Evolutionary conservation across 2,888 invertebrate genomes (phyloP).

Genomic region (Scaptomyza tumidula): DNA sequence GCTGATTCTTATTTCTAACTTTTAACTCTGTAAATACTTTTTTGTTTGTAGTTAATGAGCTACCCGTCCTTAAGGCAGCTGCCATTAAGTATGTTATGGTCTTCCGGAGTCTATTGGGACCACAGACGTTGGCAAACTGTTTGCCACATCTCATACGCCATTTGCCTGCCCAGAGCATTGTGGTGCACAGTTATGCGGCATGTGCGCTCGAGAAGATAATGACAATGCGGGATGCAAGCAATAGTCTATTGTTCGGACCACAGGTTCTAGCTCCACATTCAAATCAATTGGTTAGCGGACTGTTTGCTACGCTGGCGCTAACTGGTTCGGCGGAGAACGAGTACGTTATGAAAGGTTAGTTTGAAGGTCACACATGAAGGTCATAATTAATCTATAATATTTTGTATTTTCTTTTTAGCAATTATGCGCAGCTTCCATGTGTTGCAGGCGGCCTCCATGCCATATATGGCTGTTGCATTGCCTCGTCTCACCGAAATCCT

Average conservation of each 20-base stretch:
- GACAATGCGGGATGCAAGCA: constrained; percentile 88
- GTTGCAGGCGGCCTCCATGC: constrained; percentile 92
- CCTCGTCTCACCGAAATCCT: constrained; percentile 94
- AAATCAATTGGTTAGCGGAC: constrained; percentile 88
- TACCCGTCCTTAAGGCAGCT: constrained; percentile 97
- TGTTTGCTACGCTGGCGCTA: constrained; percentile 90
- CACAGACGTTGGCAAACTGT: constrained; percentile 89
- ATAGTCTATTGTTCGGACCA: constrained; percentile 86
- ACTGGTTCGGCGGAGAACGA: constrained; percentile 96
- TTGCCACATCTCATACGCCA: constrained; percentile 92
- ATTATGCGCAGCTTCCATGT: constrained; percentile 95
- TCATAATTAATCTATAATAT: not conserved
- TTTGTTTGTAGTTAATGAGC: constrained; percentile 88
- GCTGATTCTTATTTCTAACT: not conserved
- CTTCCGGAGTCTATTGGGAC: constrained; percentile 95
- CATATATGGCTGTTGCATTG: constrained; percentile 91
- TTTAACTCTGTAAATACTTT: not conserved
- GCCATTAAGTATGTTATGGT: constrained; percentile 98
- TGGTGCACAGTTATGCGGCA: constrained; percentile 98
- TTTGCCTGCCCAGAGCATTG: constrained; percentile 90
- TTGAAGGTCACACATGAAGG: not conserved
- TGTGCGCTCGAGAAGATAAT: constrained; percentile 95
- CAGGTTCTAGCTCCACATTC: constrained; percentile 89
- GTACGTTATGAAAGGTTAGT: constrained; percentile 94
- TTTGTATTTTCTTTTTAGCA: constrained; percentile 84